Evolutionary conservation across 2,113 vertebrate species (phyloP).

Genomic region (Mobula hypostoma): DNA sequence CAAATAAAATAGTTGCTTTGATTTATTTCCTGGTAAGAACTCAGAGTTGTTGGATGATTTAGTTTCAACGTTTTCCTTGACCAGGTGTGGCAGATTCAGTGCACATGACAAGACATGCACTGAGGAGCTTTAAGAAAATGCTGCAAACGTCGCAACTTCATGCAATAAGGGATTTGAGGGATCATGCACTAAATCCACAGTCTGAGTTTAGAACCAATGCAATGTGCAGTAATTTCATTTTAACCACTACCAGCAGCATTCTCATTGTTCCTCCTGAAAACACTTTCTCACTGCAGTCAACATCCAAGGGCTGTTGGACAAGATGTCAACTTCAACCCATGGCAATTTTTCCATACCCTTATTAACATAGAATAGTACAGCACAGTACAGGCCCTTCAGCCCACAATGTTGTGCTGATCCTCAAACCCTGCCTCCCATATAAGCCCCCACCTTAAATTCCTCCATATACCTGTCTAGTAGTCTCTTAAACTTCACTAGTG

Average conservation of each 20-base stretch:
- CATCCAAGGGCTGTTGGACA: neutral
- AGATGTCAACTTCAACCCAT: neutral
- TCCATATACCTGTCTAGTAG: too few relatives aligned
- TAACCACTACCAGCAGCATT: neutral
- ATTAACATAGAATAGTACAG: too few relatives aligned
- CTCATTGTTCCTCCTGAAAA: too few relatives aligned
- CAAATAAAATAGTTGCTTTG: neutral
- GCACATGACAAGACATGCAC: neutral
- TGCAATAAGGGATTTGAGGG: neutral
- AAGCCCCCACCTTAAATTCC: too few relatives aligned
- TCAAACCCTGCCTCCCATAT: too few relatives aligned
- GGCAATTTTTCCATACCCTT: neutral
- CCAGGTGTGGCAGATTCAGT: neutral
- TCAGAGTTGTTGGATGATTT: neutral
- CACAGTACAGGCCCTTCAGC: too few relatives aligned
- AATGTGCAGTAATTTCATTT: neutral
- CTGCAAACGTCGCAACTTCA: too few relatives aligned
- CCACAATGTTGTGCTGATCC: too few relatives aligned
- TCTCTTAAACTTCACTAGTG: too few relatives aligned
- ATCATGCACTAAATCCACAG: neutral
- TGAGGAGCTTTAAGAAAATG: neutral
- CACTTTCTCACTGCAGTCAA: neutral
- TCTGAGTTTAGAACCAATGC: neutral
- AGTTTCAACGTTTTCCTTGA: neutral
- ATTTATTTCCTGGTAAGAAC: neutral